These are phyloP conservation scores for Calliphora vomitoria DNA, from an alignment of 2,888 invertebrate genomes.

Conservation along the genomic window DNA sequence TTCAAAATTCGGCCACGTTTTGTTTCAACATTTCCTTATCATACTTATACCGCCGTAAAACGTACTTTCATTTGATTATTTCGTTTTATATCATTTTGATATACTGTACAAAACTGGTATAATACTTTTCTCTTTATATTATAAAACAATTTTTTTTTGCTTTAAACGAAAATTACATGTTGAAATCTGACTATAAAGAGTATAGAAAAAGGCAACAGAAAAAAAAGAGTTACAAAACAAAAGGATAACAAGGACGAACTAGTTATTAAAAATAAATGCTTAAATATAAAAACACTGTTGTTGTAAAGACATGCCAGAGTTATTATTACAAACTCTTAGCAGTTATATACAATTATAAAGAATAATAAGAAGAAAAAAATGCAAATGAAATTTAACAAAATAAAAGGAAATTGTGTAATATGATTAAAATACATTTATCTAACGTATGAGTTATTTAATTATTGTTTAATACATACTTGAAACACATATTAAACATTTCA, in stretches of 20 bases:
- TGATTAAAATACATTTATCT: too few species aligned
- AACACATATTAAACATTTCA: not conserved
- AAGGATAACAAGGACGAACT: conserved; percentile 51
- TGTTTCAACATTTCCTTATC: not conserved
- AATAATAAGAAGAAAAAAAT: conserved; percentile 18
- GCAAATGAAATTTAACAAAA: not conserved
- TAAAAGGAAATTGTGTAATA: not conserved
- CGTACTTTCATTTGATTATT: not conserved
- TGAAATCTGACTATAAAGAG: conserved; percentile 15
- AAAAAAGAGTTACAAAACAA: conserved; percentile 28
- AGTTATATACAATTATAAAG: conserved; percentile 12
- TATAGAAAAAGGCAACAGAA: not conserved
- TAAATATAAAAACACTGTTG: conserved; percentile 19
- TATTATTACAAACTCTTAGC: conserved; percentile 34
- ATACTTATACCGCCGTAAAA: not conserved
- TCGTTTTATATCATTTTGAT: conserved; percentile 5
- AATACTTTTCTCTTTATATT: not conserved
- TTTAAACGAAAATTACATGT: conserved; percentile 20
- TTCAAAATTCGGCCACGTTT: not conserved
- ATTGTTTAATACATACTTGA: not conserved
- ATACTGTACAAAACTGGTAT: not conserved
- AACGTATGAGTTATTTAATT: not conserved
- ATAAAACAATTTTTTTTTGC: not conserved
- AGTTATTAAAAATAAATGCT: conserved; percentile 52
- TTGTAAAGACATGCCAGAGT: conserved; percentile 5